These are phyloP conservation scores for Porites cylindrica DNA, from an alignment of 92 coral and sea anemone genomes.

Conservation along the genomic window DNA sequence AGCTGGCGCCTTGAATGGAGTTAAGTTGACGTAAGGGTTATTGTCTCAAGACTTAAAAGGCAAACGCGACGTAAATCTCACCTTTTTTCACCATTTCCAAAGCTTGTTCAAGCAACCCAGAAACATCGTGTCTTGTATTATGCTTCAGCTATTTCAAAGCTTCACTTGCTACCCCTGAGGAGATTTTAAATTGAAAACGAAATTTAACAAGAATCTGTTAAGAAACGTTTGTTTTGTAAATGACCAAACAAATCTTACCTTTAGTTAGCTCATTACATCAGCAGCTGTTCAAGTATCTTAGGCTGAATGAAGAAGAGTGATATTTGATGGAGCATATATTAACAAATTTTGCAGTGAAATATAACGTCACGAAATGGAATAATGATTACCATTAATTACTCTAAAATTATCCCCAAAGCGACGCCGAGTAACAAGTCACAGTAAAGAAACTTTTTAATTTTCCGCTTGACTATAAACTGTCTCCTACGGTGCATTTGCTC, in stretches of 20 bases:
- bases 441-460: slow-evolving; percentile 2
- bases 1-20: too few species aligned
- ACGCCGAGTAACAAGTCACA: not conserved
- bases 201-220: not conserved
- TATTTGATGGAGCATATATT: not conserved
- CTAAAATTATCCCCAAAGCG: not conserved
- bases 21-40: too few species aligned
- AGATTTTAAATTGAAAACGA: not conserved
- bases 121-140: not conserved
- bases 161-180: not conserved
- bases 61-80: not conserved
- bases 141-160: not conserved
- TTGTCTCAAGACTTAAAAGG: too few species aligned
- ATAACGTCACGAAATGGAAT: slow-evolving; percentile 21
- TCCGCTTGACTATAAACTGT: slow-evolving; percentile 5
- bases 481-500: not conserved
- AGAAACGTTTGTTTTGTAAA: not conserved
- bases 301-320: not conserved
- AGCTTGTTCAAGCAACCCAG: not conserved
- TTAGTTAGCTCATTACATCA: not conserved
- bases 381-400: slow-evolving; percentile 3
- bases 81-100: not conserved
- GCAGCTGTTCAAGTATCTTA: not conserved
- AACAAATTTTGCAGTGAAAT: slow-evolving; percentile 4
- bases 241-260: slow-evolving; percentile 4